Percentiles rank a stretch among this genome's conserved stretches.
Conservation (phyloP, 1,140 invertebrate species). For the Brachionus rubens region DNA sequence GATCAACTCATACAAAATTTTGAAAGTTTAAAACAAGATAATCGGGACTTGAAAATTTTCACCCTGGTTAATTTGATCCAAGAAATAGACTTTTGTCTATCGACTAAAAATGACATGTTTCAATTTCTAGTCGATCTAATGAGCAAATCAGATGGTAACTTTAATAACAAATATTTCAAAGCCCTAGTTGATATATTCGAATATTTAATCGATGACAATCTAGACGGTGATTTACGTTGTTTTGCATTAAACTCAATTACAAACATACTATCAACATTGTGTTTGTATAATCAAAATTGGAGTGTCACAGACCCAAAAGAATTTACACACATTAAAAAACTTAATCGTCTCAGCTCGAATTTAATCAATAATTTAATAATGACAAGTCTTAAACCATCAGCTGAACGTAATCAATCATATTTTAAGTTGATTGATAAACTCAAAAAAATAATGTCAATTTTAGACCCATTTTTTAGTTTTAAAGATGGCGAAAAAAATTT, state of each 20-base stretch:
- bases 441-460: not conserved
- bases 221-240: not conserved
- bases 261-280: not conserved
- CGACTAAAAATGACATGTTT: not conserved
- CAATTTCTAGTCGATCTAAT: not conserved
- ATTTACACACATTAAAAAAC: not conserved
- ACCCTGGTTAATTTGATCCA: not conserved
- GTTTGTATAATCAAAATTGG: not conserved
- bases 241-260: not conserved
- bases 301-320: not conserved
- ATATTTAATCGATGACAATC: conserved; percentile 16
- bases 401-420: conserved; percentile 18
- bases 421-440: conserved; percentile 33
- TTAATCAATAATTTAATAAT: conserved; percentile 40
- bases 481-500: conserved; percentile 28
- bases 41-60: not conserved
- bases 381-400: conserved; percentile 20
- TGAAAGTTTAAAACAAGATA: not conserved
- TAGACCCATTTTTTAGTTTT: conserved; percentile 22
- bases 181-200: conserved; percentile 12
- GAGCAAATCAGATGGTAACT: conserved; percentile 28
- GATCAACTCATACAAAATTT: not conserved
- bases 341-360: not conserved
- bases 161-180: conserved; percentile 24
- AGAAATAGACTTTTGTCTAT: not conserved